Conservation (phyloP, 64 coral and sea anemone species). For the Catalaphyllia jardinei region DNA sequence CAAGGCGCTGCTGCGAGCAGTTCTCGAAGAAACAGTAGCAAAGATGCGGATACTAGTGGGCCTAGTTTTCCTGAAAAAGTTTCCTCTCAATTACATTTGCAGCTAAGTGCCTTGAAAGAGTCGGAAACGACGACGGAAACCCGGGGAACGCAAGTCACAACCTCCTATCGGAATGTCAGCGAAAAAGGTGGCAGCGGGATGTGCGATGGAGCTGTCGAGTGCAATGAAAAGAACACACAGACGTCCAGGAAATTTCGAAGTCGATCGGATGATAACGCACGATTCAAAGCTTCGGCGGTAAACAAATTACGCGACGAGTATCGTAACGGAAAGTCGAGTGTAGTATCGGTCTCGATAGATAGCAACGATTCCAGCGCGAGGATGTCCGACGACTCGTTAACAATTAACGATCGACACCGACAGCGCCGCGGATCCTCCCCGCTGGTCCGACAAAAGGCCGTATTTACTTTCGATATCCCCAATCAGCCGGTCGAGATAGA, state of each 20-base stretch:
- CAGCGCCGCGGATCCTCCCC: constrained; percentile 86
- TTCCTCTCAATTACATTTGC: neutral
- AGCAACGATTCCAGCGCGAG: constrained; percentile 78
- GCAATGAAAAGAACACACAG: neutral
- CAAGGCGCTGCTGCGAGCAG: neutral
- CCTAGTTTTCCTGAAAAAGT: neutral
- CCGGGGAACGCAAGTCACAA: neutral
- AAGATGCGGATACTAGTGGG: neutral
- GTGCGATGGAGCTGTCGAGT: neutral
- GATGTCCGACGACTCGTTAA: constrained; percentile 73
- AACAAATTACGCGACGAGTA: constrained; percentile 24
- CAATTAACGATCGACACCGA: constrained; percentile 51
- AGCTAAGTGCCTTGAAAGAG: neutral
- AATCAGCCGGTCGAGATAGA: constrained; percentile 48
- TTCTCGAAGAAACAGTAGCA: neutral
- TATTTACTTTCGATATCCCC: constrained; percentile 86
- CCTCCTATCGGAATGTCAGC: neutral
- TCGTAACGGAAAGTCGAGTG: neutral
- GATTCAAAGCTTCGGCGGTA: neutral
- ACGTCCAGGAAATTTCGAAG: neutral
- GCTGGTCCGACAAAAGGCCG: constrained; percentile 80
- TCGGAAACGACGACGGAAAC: neutral
- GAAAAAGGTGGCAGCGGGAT: no score
- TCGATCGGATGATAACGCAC: neutral
- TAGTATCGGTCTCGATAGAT: constrained; percentile 45